Evolutionary conservation across 2,888 invertebrate genomes (phyloP).

Genomic region (Lissocephala sabroskyi): DNA sequence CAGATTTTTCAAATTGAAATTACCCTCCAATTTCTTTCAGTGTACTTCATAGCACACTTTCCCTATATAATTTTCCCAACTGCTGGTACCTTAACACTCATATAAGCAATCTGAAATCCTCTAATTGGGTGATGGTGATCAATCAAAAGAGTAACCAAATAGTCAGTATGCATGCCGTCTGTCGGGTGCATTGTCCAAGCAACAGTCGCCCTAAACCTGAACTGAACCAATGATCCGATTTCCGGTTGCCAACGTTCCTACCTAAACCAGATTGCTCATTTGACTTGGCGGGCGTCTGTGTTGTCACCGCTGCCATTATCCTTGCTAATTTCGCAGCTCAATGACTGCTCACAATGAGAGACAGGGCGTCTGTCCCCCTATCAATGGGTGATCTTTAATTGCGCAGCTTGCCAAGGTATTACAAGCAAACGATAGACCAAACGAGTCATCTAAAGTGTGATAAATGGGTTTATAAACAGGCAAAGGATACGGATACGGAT

Average conservation of each 20-base stretch:
- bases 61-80: constrained; percentile 17
- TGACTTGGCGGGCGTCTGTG: constrained; percentile 26
- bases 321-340: constrained; percentile 67
- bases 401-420: constrained; percentile 56
- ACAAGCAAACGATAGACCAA: constrained; percentile 34
- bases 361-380: constrained; percentile 16
- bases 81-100: constrained; percentile 47
- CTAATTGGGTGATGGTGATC: constrained; percentile 66
- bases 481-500: no score
- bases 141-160: constrained; percentile 41
- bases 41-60: constrained; percentile 22
- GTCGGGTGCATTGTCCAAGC: constrained; percentile 38
- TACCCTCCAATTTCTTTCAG: constrained; percentile 18
- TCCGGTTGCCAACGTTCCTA: constrained; percentile 56
- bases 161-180: constrained; percentile 12
- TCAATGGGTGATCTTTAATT: constrained; percentile 50
- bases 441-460: constrained; percentile 50
- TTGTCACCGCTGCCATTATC: constrained; percentile 66
- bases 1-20: no score
- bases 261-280: constrained; percentile 60
- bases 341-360: constrained; percentile 40
- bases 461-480: constrained; percentile 62
- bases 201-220: constrained; percentile 34
- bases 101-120: constrained; percentile 60
- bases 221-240: constrained; percentile 56